Percentiles rank a stretch among this genome's conserved stretches.
These are phyloP conservation scores for Cyclura pinguis DNA, from an alignment of 2,797 vertebrate species.

Conservation along the genomic window DNA sequence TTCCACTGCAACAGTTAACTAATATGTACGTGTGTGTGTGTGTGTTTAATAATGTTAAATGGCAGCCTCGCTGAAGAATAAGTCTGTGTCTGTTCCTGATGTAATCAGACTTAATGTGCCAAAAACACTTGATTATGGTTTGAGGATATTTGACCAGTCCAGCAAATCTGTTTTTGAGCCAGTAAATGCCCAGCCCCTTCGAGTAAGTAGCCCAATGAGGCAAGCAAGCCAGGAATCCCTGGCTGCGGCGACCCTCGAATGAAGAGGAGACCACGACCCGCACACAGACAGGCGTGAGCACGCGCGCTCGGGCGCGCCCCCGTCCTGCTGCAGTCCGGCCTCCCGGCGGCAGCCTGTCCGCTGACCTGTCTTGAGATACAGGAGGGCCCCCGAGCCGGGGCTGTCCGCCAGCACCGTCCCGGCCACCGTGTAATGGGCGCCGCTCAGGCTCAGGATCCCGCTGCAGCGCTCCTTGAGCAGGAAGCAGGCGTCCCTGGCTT, in stretches of 20 bases:
- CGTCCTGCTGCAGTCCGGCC: no score
- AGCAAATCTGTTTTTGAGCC: background rate
- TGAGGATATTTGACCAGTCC: background rate
- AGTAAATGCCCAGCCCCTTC: background rate
- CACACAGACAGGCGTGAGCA: background rate
- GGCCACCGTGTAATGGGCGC: background rate
- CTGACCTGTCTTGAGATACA: conserved; percentile 47
- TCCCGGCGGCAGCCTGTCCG: rapidly evolving
- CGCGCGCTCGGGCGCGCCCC: background rate
- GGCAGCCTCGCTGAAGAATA: background rate
- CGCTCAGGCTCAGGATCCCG: background rate
- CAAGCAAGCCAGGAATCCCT: rapidly evolving
- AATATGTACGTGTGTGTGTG: background rate
- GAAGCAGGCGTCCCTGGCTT: conserved; percentile 40
- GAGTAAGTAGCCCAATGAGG: no score
- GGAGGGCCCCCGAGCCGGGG: conserved; percentile 20
- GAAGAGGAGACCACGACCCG: no score
- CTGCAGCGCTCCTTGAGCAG: conserved; percentile 35
- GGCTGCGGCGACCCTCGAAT: background rate
- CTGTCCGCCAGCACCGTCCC: conserved; percentile 24
- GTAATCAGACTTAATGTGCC: no score
- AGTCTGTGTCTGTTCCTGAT: background rate
- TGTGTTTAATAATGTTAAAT: background rate
- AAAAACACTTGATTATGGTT: background rate
- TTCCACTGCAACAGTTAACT: background rate